A percentile compares a stretch with the other conserved stretches of the same genome.
Evolutionary conservation across 1,140 invertebrate genomes (phyloP).

Genomic region (Zaprionus capensis): DNA sequence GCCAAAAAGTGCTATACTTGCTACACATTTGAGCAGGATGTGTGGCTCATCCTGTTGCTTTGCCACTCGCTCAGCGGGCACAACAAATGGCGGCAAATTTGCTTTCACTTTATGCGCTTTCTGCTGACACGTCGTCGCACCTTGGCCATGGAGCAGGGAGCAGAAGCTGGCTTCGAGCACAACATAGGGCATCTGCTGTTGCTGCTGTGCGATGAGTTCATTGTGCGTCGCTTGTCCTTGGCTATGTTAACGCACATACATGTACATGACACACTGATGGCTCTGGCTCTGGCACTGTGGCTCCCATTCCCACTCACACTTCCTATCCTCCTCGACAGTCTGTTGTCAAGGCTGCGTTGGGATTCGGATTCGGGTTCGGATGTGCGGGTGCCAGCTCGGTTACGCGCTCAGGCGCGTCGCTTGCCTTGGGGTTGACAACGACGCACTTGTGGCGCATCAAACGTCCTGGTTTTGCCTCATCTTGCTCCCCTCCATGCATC

Average conservation of each 20-base stretch:
- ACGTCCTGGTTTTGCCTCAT: conserved; percentile 8
- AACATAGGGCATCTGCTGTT: conserved; percentile 8
- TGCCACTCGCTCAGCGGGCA: conserved; percentile 18
- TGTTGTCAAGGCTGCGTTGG: conserved; percentile 43
- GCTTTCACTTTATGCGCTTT: conserved; percentile 54
- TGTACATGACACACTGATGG: conserved; percentile 20
- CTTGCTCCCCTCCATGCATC: not conserved
- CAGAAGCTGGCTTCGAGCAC: not conserved
- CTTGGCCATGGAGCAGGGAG: conserved; percentile 29
- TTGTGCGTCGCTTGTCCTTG: conserved; percentile 56
- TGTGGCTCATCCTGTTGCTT: conserved; percentile 42
- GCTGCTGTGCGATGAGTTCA: conserved; percentile 32
- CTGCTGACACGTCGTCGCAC: conserved; percentile 54
- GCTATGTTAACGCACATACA: conserved; percentile 23
- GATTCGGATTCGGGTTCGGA: conserved; percentile 2
- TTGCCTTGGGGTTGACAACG: conserved; percentile 43
- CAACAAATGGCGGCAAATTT: conserved; percentile 42
- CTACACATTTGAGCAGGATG: conserved; percentile 9
- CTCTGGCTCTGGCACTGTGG: not conserved
- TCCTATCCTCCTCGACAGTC: not conserved
- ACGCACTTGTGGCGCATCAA: conserved; percentile 56
- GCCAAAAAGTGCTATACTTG: conserved; percentile 39
- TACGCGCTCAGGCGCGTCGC: conserved; percentile 26
- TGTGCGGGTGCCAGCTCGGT: conserved; percentile 1
- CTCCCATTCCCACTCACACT: not conserved